Evolutionary conservation across 2,113 vertebrate genomes (phyloP).

Genomic region (Halcyon senegalensis): DNA sequence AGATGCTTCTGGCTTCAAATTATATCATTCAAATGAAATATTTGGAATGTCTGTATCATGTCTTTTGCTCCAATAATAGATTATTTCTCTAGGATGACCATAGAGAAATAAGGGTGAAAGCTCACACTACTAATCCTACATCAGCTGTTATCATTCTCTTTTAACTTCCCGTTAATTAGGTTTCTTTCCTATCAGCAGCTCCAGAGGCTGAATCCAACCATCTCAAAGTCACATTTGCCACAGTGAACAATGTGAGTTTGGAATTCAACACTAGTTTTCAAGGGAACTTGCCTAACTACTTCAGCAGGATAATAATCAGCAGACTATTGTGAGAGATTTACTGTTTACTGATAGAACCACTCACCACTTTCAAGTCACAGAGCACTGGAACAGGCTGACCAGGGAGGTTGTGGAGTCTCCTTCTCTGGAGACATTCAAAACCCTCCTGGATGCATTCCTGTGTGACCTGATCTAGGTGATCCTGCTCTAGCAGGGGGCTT

Average conservation of each 20-base stretch:
- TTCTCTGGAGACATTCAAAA: too few species aligned
- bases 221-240: background rate
- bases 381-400: too few species aligned
- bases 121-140: background rate
- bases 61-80: background rate
- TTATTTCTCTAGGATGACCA: background rate
- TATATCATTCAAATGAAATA: background rate
- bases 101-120: background rate
- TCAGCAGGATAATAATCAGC: background rate
- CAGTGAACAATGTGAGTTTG: background rate
- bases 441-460: too few species aligned
- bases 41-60: background rate
- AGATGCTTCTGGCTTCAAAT: background rate
- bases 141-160: background rate
- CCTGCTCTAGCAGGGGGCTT: too few species aligned
- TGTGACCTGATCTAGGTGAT: too few species aligned
- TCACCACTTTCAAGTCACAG: background rate
- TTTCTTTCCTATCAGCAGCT: background rate
- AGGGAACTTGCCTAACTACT: background rate
- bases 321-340: background rate
- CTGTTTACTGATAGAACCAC: background rate
- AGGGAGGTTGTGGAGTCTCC: too few species aligned
- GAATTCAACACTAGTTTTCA: background rate
- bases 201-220: background rate
- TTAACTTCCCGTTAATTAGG: conserved; percentile 17